These are phyloP conservation scores for Aleiodes sp. DNA, from an alignment of 1,140 invertebrate genomes.

Conservation along the genomic window DNA sequence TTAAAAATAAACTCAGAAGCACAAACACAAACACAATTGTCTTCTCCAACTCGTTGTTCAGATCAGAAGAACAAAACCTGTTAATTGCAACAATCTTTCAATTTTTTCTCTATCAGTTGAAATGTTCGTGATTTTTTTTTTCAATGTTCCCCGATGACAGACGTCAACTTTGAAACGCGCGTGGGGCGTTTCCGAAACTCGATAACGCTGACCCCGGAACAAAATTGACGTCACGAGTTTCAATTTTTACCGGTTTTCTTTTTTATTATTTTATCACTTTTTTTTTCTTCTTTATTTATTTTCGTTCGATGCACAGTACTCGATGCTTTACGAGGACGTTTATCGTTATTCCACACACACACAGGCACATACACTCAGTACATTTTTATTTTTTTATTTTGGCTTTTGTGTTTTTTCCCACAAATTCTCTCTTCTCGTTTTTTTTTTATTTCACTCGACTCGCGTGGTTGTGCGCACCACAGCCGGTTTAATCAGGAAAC, in stretches of 20 bases:
- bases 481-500: constrained; percentile 15
- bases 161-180: constrained; percentile 7
- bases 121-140: no score
- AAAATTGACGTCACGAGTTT: constrained; percentile 11
- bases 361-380: no score
- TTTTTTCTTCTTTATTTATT: no score
- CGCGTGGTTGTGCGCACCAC: not conserved
- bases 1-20: not conserved
- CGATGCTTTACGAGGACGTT: not conserved
- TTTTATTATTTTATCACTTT: not conserved
- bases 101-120: no score
- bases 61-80: no score
- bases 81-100: no score
- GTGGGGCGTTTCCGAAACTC: constrained; percentile 20
- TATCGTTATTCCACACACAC: not conserved
- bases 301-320: not conserved
- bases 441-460: not conserved
- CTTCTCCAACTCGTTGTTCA: no score
- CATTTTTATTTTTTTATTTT: no score
- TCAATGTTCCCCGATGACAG: no score
- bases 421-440: not conserved
- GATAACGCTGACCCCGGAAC: constrained; percentile 7
- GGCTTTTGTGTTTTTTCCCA: not conserved
- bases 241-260: not conserved
- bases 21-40: not conserved